Percentiles rank a stretch among this genome's conserved stretches.
Evolutionary conservation across 2,888 invertebrate species (phyloP).

Genomic region (Platycheirus albimanus): DNA sequence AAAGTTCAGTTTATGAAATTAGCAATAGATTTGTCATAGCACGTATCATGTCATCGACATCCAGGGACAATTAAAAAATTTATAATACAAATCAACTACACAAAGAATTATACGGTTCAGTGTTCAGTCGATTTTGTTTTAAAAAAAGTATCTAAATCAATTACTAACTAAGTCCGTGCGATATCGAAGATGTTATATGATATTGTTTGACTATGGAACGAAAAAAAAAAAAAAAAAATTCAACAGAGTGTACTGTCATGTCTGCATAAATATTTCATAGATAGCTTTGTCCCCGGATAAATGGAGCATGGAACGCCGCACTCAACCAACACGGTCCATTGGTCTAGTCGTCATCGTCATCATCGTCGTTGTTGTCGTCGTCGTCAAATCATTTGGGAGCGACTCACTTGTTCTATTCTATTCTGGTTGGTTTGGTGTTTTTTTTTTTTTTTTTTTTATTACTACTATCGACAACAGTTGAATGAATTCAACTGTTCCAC

Average conservation of each 20-base stretch:
- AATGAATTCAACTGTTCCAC: conserved; percentile 12
- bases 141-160: conserved; percentile 39
- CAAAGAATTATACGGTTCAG: not conserved
- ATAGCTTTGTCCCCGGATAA: conserved; percentile 34
- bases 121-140: not conserved
- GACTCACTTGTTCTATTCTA: conserved; percentile 9
- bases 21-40: not conserved
- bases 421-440: not conserved
- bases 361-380: not conserved
- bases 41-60: conserved; percentile 5
- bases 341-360: conserved; percentile 16
- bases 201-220: conserved; percentile 18
- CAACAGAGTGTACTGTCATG: conserved; percentile 1
- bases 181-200: conserved; percentile 16
- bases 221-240: too few species aligned
- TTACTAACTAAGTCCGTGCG: conserved; percentile 38
- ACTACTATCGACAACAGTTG: not conserved
- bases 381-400: conserved; percentile 43
- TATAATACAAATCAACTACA: not conserved
- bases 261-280: conserved; percentile 45
- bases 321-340: conserved; percentile 44
- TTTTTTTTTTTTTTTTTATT: not conserved
- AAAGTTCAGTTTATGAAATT: not conserved
- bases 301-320: conserved; percentile 29
- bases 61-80: not conserved